These are phyloP conservation scores for Atta texana DNA, from an alignment of 1,140 invertebrate genomes.

Conservation along the genomic window DNA sequence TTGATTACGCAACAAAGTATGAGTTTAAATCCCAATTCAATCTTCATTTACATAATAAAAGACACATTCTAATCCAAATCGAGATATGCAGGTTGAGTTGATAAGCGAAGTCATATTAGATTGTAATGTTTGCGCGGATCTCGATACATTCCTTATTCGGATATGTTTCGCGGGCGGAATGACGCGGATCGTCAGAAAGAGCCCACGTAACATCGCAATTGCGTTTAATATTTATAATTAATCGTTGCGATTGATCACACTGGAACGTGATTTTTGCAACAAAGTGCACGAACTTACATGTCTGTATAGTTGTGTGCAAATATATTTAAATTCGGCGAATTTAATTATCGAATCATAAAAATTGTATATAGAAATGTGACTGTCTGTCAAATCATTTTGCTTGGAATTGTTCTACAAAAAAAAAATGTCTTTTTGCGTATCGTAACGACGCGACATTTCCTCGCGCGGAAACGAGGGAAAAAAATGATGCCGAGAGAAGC, in stretches of 20 bases:
- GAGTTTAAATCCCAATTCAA: background rate
- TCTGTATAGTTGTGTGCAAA: background rate
- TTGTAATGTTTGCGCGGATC: background rate
- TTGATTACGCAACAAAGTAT: background rate
- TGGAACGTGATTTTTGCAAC: background rate
- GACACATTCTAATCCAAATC: slow-evolving; percentile 3
- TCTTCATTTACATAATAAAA: slow-evolving; percentile 5
- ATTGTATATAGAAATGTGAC: background rate
- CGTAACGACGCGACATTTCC: slow-evolving; percentile 25
- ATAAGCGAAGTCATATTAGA: background rate
- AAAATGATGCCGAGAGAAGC: slow-evolving; percentile 26
- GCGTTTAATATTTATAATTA: background rate
- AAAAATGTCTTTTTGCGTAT: slow-evolving; percentile 17
- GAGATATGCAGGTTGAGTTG: slow-evolving; percentile 12
- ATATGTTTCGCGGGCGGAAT: background rate
- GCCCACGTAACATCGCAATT: background rate
- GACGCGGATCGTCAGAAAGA: background rate
- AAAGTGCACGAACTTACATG: background rate
- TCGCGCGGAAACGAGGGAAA: background rate
- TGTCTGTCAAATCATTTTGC: background rate
- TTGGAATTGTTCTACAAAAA: background rate
- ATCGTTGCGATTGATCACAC: background rate
- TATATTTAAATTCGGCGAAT: background rate
- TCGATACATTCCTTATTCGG: slow-evolving; percentile 13
- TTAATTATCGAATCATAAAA: background rate